These are phyloP conservation scores for Neoarius graeffei DNA, from an alignment of 2,113 vertebrate species.

Conservation along the genomic window DNA sequence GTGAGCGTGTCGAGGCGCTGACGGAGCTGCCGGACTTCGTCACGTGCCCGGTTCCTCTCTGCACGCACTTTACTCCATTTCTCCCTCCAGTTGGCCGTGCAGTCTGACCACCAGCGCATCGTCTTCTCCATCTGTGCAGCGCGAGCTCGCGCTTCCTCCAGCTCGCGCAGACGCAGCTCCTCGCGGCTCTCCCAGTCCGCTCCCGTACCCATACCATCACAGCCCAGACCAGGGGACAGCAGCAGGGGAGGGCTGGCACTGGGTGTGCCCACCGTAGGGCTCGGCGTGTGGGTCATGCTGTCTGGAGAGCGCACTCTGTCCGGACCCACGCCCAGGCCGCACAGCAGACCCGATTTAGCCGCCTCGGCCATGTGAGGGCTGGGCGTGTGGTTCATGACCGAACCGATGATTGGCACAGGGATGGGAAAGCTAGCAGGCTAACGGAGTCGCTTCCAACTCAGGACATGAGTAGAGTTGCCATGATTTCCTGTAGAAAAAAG, in stretches of 20 bases:
- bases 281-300: slow-evolving; percentile 80
- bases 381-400: slow-evolving; percentile 76
- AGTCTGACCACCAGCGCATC: slow-evolving; percentile 99
- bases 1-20: slow-evolving; percentile 88
- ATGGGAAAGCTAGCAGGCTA: slow-evolving; percentile 25
- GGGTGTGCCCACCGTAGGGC: slow-evolving; percentile 83
- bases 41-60: slow-evolving; percentile 89
- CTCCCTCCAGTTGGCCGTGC: slow-evolving; percentile 97
- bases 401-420: slow-evolving; percentile 42
- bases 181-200: slow-evolving; percentile 94
- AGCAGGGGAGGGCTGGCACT: slow-evolving; percentile 82
- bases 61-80: slow-evolving; percentile 98
- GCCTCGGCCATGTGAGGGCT: slow-evolving; percentile 75
- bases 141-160: slow-evolving; percentile 91
- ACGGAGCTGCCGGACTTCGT: slow-evolving; percentile 90
- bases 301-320: slow-evolving; percentile 81
- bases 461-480: slow-evolving; percentile 20
- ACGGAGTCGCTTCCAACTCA: slow-evolving; percentile 1
- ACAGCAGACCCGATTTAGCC: slow-evolving; percentile 74
- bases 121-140: slow-evolving; percentile 98
- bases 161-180: slow-evolving; percentile 89
- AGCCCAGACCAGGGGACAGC: slow-evolving; percentile 72
- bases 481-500: slow-evolving; percentile 41
- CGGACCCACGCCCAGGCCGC: slow-evolving; percentile 78
- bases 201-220: slow-evolving; percentile 65